phyloP scores from a whole-genome alignment of 1,140 invertebrate species.

The Ceratitis capitata region DNA sequence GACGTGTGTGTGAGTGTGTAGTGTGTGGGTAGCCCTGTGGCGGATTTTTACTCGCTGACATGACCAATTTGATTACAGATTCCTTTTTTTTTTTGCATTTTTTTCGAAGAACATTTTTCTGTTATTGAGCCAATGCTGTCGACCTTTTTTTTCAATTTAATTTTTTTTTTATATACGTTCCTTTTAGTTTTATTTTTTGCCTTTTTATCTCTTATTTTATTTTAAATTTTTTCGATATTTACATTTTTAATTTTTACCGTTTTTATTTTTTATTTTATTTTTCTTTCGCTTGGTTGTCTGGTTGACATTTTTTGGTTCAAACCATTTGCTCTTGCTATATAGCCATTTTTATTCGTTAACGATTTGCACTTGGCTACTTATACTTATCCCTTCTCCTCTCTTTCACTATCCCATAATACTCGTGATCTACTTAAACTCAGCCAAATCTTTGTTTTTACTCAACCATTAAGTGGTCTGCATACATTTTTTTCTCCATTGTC shows the following conservation, averaged over 20 bases:
- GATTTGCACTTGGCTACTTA: constrained; percentile 6
- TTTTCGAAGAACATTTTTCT: neutral
- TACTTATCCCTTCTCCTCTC: no score
- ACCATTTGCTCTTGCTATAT: neutral
- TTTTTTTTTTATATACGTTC: no score
- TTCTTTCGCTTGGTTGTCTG: neutral
- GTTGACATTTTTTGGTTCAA: no score
- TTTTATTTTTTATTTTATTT: neutral
- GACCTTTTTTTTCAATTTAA: neutral
- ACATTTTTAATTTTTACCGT: no score
- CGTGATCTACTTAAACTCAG: neutral
- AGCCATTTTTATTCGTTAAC: neutral
- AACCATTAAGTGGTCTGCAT: neutral
- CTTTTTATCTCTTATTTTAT: no score
- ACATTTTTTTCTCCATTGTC: neutral
- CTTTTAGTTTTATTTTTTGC: no score
- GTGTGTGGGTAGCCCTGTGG: neutral
- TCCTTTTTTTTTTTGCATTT: neutral
- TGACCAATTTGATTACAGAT: neutral
- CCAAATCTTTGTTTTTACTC: neutral
- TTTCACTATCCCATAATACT: neutral
- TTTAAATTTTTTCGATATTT: no score
- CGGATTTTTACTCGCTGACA: neutral
- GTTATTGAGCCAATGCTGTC: neutral
- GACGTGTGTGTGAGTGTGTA: no score